These are phyloP conservation scores for Ovis canadensis DNA, from an alignment of 2,113 vertebrate species.

Conservation along the genomic window DNA sequence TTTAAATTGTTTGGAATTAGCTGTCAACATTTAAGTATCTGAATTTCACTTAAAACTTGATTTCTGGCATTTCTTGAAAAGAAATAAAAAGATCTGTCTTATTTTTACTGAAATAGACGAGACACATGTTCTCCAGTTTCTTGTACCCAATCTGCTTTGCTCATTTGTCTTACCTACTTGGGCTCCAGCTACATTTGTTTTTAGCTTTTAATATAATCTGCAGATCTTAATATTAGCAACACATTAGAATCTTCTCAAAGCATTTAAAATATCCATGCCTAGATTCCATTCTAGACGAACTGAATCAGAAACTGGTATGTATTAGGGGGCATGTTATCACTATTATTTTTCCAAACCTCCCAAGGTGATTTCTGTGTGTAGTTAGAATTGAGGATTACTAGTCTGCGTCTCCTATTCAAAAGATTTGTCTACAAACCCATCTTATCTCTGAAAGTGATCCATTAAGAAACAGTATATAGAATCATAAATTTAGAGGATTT, in stretches of 20 bases:
- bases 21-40: conserved; percentile 2
- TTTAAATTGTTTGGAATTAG: background rate
- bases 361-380: background rate
- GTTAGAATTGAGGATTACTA: background rate
- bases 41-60: conserved; percentile 17
- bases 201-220: background rate
- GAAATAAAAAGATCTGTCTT: background rate
- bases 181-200: background rate
- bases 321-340: background rate
- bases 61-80: background rate
- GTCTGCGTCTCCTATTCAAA: background rate
- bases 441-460: background rate
- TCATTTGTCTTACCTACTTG: background rate
- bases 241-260: background rate
- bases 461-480: background rate
- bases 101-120: background rate
- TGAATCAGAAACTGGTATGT: background rate
- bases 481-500: background rate
- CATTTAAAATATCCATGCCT: background rate
- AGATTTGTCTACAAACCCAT: background rate
- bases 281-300: background rate
- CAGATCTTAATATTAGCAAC: background rate
- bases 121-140: background rate
- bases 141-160: background rate
- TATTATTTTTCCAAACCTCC: background rate